Evolutionary conservation across 2,888 invertebrate species (phyloP).

Genomic region (Scaeva pyrastri): DNA sequence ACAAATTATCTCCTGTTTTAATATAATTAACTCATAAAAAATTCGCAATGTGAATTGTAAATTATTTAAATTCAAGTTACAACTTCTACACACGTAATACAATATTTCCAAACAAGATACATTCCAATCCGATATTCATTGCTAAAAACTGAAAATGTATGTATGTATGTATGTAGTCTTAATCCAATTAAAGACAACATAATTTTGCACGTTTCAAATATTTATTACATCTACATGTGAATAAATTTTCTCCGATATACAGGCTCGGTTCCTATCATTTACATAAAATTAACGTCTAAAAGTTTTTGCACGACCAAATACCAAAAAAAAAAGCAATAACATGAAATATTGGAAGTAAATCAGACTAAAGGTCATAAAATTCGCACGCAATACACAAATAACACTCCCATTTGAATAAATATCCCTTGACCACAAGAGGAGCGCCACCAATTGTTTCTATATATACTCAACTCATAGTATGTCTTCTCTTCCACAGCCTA

Average conservation of each 20-base stretch:
- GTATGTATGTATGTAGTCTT: too few species aligned
- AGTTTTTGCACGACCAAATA: too few species aligned
- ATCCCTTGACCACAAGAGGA: slow-evolving; percentile 57
- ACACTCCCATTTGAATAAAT: slow-evolving; percentile 36
- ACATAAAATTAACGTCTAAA: not conserved
- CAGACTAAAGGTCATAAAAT: slow-evolving; percentile 49
- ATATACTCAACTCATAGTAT: not conserved
- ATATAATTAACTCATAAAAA: too few species aligned
- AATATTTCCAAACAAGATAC: too few species aligned
- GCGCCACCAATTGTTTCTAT: slow-evolving; percentile 27
- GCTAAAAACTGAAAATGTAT: too few species aligned
- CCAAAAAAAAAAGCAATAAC: not conserved
- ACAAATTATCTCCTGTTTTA: too few species aligned
- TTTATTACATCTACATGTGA: not conserved
- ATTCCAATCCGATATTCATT: too few species aligned
- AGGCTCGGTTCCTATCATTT: not conserved
- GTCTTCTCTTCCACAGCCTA: not conserved
- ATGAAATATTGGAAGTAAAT: slow-evolving; percentile 2
- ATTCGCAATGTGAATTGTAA: too few species aligned
- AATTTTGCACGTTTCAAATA: too few species aligned
- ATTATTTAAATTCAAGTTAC: too few species aligned
- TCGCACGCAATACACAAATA: slow-evolving; percentile 41
- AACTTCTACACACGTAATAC: too few species aligned
- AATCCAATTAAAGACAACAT: too few species aligned
- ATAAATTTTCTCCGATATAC: not conserved